Conservation (phyloP, 2,113 vertebrate genomes). For the Corvus cornix region DNA sequence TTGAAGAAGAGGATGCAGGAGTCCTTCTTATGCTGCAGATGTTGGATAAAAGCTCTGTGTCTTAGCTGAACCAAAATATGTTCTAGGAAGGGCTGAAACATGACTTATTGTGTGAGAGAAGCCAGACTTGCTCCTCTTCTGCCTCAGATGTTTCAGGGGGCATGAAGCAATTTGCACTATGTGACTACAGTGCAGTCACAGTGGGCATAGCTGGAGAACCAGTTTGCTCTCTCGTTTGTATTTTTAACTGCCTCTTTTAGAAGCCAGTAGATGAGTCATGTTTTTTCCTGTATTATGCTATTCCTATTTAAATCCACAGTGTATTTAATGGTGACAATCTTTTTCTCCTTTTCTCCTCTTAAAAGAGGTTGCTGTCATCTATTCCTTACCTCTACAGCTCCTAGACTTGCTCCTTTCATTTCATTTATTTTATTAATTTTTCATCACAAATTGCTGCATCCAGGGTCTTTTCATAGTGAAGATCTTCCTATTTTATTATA, state of each 20-base stretch:
- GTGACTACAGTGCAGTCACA: neutral
- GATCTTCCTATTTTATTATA: neutral
- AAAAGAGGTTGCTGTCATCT: neutral
- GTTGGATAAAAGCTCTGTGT: neutral
- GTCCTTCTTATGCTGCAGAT: neutral
- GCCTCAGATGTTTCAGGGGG: neutral
- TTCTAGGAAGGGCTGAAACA: neutral
- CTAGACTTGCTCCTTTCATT: neutral
- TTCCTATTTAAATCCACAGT: neutral
- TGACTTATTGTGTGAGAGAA: neutral
- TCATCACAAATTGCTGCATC: neutral
- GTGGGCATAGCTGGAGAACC: neutral
- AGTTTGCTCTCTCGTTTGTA: neutral
- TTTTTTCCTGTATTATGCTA: neutral
- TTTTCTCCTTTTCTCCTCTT: neutral
- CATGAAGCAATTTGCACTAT: neutral
- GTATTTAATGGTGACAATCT: neutral
- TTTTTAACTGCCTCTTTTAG: neutral
- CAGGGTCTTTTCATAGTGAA: neutral
- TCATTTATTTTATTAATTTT: neutral
- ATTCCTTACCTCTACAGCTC: neutral
- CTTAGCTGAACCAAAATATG: neutral
- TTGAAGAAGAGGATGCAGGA: neutral
- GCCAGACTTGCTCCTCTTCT: neutral
- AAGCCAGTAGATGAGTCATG: neutral